Evolutionary conservation across 2,888 invertebrate genomes (phyloP), one percentile per base, ranked within the genome.

Genomic region (Ceramica pisi): DNA sequence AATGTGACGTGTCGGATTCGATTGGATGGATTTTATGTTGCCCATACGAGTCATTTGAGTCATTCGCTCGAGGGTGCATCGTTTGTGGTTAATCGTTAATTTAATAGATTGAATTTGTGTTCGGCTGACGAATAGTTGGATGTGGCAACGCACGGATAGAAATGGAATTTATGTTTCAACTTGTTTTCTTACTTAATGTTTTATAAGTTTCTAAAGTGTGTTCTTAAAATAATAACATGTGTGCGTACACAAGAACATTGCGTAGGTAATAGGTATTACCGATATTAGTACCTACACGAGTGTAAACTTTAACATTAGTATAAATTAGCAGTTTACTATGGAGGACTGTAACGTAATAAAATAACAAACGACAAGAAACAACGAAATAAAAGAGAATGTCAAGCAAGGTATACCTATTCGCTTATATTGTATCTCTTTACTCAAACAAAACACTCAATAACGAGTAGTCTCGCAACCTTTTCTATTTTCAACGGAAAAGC

Each of bases 21-120:
- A 94, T 94, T 92, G 92, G 92, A 91, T 90, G 91, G 92, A 92
- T 94, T 95, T 94, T 94, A 94, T 93, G 92, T 92, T 90, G 83
- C 87, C 91, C 89, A 87, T 89, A 89, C 91, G 89, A 41, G 41
- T 41, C 19, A 46, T 16, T 44, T 5, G 16, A 91, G 87, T 89
- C 89, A 88, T 90, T 89, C 86, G 84, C 81, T 90, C 90, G 89
- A 86, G 86, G 88, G 89, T 86, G 78, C 81, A 85, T 89, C 87
- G 89, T 91, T 92, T 92, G 92, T 84, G 92, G 92, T 90, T 89
- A 90, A 90, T 90, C 90, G 90, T 91, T 93, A 92, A 94, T 92
- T 93, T 92, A 91, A 92, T 92, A 91, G 89, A 91, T 90, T 88
- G 87, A 88, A 90, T 91, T 89, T 91, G 91, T 87, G 90, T 91